A percentile compares a stretch with the other conserved stretches of the same genome.
These are phyloP conservation scores for Arctocebus calabarensis DNA, from an alignment of 2,797 vertebrate genomes.

Conservation along the genomic window DNA sequence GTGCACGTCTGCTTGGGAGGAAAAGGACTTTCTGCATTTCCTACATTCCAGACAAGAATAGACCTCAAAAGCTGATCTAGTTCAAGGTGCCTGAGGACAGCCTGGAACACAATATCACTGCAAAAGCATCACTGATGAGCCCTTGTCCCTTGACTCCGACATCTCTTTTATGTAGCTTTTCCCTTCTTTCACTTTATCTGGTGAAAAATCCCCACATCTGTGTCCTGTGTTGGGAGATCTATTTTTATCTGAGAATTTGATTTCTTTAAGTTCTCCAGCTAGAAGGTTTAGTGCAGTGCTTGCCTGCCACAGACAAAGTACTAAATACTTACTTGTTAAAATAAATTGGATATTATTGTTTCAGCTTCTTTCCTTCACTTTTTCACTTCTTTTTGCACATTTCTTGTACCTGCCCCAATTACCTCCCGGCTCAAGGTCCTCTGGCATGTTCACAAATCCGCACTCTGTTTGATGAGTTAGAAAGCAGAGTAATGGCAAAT, in stretches of 20 bases:
- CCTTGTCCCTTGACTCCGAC: background rate
- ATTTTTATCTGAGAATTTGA: background rate
- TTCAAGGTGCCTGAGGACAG: background rate
- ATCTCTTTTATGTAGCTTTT: background rate
- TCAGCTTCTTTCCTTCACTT: background rate
- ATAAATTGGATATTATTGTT: background rate
- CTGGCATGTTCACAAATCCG: background rate
- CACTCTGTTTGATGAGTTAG: background rate
- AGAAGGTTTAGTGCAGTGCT: background rate
- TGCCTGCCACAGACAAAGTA: background rate
- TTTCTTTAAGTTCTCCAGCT: background rate
- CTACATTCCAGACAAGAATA: background rate
- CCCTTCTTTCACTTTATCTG: background rate
- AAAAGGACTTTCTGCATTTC: background rate
- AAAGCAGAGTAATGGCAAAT: background rate
- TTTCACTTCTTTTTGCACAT: background rate
- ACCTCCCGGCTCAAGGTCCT: background rate
- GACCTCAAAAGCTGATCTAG: background rate
- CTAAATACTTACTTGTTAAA: background rate
- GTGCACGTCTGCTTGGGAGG: background rate
- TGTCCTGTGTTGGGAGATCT: background rate
- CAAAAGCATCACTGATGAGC: fast-evolving
- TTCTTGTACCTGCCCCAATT: background rate
- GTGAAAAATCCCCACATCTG: background rate
- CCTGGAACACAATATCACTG: too few species aligned